Evolutionary conservation across 2,888 invertebrate genomes (phyloP), one percentile per base, ranked within the genome.

Genomic region (Isoperla grammatica): DNA sequence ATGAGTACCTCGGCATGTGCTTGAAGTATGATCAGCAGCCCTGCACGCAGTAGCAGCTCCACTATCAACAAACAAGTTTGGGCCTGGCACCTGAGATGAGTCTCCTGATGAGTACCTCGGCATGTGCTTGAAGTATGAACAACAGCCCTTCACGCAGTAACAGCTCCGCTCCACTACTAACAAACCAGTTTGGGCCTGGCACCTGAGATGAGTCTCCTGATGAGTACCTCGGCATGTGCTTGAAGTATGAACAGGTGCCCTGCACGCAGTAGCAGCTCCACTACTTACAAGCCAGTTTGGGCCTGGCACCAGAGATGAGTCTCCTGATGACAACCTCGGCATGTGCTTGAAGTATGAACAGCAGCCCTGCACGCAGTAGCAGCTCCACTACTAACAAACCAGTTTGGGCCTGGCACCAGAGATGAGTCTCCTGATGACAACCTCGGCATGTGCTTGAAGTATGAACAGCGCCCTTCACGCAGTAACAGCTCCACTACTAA

Each of bases 21-120:
- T n/a, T n/a, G n/a, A n/a, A n/a, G n/a, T n/a, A n/a, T n/a, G n/a
- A n/a, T n/a, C n/a, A n/a, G n/a, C n/a, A n/a, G n/a, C n/a, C n/a
- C n/a, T n/a, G n/a, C n/a, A n/a, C n/a, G n/a, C n/a, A n/a, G n/a
- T n/a, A n/a, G n/a, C n/a, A n/a, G n/a, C n/a, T n/a, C n/a, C n/a
- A n/a, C n/a, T n/a, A n/a, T n/a, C n/a, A n/a, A n/a, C n/a, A n/a
- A n/a, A n/a, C n/a, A n/a, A n/a, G n/a, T n/a, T n/a, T 71, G 90
- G 90, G 0, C 81, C 85, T 1, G 84, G 83, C 0, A 71, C 74
- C 0, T 70, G 76, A n/a, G 85, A 85, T 67, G 81, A 82, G 19
- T 85, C 81, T 39, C 85, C 89, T 0, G 91, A 91, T 65, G 88
- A 91, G 63, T 90, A 90, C 69, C 82, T 89, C 39, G 90, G 91